Conservation (phyloP, 2,888 invertebrate genomes). For the Smittia aterrima region DNA sequence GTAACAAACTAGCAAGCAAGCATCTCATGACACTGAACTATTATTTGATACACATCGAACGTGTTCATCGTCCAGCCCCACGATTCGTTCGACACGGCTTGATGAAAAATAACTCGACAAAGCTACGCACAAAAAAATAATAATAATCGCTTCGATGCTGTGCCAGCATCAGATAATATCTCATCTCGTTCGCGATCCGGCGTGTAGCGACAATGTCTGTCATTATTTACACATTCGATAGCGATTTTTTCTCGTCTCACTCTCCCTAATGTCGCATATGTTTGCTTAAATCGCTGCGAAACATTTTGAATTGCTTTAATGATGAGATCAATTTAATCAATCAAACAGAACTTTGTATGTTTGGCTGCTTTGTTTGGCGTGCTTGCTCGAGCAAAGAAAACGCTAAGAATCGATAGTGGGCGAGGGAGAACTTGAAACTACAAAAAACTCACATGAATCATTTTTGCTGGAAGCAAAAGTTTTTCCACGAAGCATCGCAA, state of each 20-base stretch:
- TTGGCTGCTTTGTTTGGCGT: background rate
- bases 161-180: background rate
- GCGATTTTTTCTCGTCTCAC: background rate
- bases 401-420: background rate
- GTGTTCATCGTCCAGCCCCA: background rate
- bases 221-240: conserved; percentile 30
- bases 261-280: conserved; percentile 15
- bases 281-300: conserved; percentile 4
- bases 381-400: too few species aligned
- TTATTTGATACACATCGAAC: background rate
- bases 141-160: background rate
- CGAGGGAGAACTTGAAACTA: background rate
- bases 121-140: background rate
- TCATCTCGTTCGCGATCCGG: background rate
- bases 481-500: background rate
- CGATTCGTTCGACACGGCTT: too few species aligned
- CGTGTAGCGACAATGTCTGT: conserved; percentile 3
- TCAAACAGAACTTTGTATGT: background rate
- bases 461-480: background rate
- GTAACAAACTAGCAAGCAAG: background rate
- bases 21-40: conserved; percentile 1
- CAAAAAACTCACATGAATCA: background rate
- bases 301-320: background rate
- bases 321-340: conserved; percentile 34
- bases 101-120: too few species aligned